Percentiles rank a stretch among this genome's conserved stretches.
These are phyloP conservation scores for Oryzaephilus surinamensis DNA, from an alignment of 1,140 invertebrate genomes.

Conservation along the genomic window DNA sequence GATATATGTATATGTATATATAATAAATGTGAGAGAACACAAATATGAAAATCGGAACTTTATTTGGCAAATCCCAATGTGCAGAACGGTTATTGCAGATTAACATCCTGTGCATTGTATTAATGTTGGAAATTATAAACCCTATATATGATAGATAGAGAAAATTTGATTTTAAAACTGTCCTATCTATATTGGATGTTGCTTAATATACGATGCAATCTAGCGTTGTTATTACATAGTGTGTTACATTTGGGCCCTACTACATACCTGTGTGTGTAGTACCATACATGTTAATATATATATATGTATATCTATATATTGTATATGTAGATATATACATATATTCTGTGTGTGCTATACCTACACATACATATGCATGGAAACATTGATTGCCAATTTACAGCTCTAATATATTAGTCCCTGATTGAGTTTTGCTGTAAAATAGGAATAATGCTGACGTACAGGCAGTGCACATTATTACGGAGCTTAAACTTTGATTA, in stretches of 20 bases:
- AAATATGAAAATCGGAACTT: slow-evolving; percentile 19
- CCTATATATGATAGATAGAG: slow-evolving; percentile 35
- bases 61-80: slow-evolving; percentile 29
- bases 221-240: slow-evolving; percentile 33
- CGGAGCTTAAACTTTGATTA: slow-evolving; percentile 39
- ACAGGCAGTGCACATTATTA: slow-evolving; percentile 35
- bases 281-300: no score
- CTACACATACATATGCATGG: slow-evolving; percentile 37
- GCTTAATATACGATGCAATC: slow-evolving; percentile 38
- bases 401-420: slow-evolving; percentile 39
- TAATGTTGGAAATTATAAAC: slow-evolving; percentile 37
- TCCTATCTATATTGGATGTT: slow-evolving; percentile 36
- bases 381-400: slow-evolving; percentile 41
- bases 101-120: slow-evolving; percentile 37
- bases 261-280: slow-evolving; percentile 37
- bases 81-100: slow-evolving; percentile 37
- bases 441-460: slow-evolving; percentile 39
- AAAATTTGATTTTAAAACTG: slow-evolving; percentile 40
- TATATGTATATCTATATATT: no score
- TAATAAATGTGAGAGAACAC: no score
- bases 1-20: no score
- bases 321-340: no score
- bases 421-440: slow-evolving; percentile 40
- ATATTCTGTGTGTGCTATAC: no score
- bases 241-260: slow-evolving; percentile 16